Evolutionary conservation across 2,797 vertebrate species (phyloP), one percentile per base, ranked within the genome.

Genomic region (Clarias platycephalus): DNA sequence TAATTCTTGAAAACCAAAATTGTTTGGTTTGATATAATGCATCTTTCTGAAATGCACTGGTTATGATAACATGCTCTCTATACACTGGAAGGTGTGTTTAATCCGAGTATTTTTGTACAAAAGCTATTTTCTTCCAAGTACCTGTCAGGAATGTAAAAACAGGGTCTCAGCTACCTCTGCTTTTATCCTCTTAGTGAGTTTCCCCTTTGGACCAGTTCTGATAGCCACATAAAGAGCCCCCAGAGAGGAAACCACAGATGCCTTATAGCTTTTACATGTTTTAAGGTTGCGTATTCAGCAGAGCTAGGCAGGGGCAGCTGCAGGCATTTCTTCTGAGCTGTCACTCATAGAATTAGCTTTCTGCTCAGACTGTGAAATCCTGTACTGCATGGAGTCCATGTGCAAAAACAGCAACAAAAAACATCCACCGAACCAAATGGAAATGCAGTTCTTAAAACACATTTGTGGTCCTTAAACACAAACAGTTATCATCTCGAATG

Each of bases 341-440:
- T 34, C 4, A n/a, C 37, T 44, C 34, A 7, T 16, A 22, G 75
- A 58, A 37, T 37, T 24, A 37, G 55, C 31, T 77, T 37, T 60
- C 55, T 24, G 57, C 31, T 37, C 74, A 34, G 55, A 24, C 28
- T 24, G 26, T 60, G 28, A 37, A 77, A n/a, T 37, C 28, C 28
- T 13, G 2, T 60, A 28, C 75, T 60, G 75, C 28, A 77, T 60
- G 28, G 8, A 60, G 75, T 76, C 74, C 74, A 34, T 58, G 74
- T 58, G 74, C 55, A 58, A 34, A 22, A 76, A 74, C 5, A 49
- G 53, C 20, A 26, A 18, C 24, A 53, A 18, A 5, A 53, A 8
- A 34, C 72, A 75, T 53, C 49, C 72, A 75, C 72, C 55, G 26
- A 55, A 75, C 49, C 16, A n/a, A 53, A 55, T 76, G 28, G 31